Evolutionary conservation across 2,113 vertebrate genomes (phyloP), one percentile per base, ranked within the genome.

Genomic region (Passer domesticus): DNA sequence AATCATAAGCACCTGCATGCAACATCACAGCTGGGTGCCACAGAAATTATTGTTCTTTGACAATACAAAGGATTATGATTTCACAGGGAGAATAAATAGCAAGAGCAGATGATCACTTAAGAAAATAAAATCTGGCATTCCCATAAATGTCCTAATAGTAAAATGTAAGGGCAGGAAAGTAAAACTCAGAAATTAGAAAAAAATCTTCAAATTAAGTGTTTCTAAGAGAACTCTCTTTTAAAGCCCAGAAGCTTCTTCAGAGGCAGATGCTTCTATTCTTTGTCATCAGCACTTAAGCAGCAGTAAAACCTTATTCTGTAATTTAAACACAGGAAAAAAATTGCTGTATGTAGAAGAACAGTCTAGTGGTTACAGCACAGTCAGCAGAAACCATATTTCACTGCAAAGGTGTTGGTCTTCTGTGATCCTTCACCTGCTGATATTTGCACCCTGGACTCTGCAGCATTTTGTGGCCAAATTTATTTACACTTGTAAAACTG

Each of bases 41-140:
- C 12, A 16, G 77, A 92, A 96, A 95, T 94, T 80, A 83, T 4
- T 92, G 33, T 83, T 37, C 62, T 75, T 41, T 27, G 69, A 95
- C 88, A 96, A 95, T 56, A 89, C 37, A 97, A 66, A 91, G 69
- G 58, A 83, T 31, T 94, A 49, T 44, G 53, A 83, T 92, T 97
- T 94, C 60, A 89, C 11, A 20, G 89, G 60, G 17, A 72, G 53
- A 94, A 90, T 84, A 82, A 93, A 87, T 24, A 90, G 66, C 37
- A 92, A 77, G 28, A 83, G 27, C 7, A 5, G 39, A 81, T 59
- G 46, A 92, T 76, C 12, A 27, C 56, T 82, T 72, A 77, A 76
- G 83, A 94, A 95, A 87, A 49, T 49, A 90, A 87, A 62, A 92
- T 59, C 58, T 2, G 10, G 53, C 37, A 66, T 89, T 89, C 64